Base-by-base conservation (phyloP, 1,140 invertebrate genomes). In the Bombus waltoni region DNA sequence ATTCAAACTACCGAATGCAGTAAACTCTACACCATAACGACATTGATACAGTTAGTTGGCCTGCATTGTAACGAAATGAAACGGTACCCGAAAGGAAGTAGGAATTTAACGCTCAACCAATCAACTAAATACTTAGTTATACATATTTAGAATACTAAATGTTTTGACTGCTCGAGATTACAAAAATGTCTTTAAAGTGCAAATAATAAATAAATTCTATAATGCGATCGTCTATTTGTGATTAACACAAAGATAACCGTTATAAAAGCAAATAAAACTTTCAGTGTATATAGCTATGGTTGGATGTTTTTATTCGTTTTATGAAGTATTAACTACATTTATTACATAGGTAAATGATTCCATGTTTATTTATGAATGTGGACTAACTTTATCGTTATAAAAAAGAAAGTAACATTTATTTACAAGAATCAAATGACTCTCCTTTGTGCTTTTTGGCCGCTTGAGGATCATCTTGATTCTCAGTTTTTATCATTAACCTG, bases 321-420 rank as follows among this genome's bases (percentile, higher is more conserved):
- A 88, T 83, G 88, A 89, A 88, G 81, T 86, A 87, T 89, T 89
- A 89, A 89, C 93, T 94, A 94, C 93, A 94, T 92, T 91, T 93
- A 88, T 91, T 93, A 92, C 89, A 94, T 93, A 92, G 84, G 80
- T 92, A 93, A 93, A 93, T 88, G 89, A 87, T 86, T 91, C 71
- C 82, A 85, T 85, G 73, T 88, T 81, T 86, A 32, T 88, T 75
- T 87, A 78, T 87, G 82, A 83, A 87, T 87, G 78, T 72, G 28
- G 78, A 66, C 73, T 87, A 90, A 89, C 42, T 86, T 89, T 89
- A 87, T 84, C 80, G 44, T 88, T 88, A 82, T 91, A 89, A 86
- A 94, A 90, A 92, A 93, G 91, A 92, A 92, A 90, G 76, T 92
- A 93, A 94, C 89, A 91, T 94, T 95, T 95, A 95, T 95, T 95